Conservation (phyloP, 2,888 invertebrate genomes). For the Eristalis intricaria region DNA sequence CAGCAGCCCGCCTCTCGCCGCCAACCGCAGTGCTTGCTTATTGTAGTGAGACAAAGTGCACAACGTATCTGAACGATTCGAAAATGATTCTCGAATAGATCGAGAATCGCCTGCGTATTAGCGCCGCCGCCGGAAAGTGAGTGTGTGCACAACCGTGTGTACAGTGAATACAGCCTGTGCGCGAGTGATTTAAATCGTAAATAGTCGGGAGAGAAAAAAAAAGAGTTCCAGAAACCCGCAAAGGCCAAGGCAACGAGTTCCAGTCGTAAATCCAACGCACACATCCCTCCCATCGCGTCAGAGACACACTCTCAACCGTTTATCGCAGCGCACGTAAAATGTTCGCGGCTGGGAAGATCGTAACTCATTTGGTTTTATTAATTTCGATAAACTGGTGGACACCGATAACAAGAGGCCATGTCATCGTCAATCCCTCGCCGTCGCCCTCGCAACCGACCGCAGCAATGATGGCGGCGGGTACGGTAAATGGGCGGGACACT, state of each 20-base stretch:
- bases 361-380: slow-evolving; percentile 68
- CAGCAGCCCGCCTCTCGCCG: neutral
- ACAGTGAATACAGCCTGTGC: slow-evolving; percentile 28
- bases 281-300: slow-evolving; percentile 18
- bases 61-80: slow-evolving; percentile 49
- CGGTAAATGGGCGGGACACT: slow-evolving; percentile 9
- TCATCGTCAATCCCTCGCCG: slow-evolving; percentile 50
- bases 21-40: slow-evolving; percentile 6
- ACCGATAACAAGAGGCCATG: slow-evolving; percentile 63
- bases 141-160: slow-evolving; percentile 11
- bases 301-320: neutral
- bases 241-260: neutral
- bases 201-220: neutral
- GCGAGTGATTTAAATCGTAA: slow-evolving; percentile 46
- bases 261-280: neutral
- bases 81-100: slow-evolving; percentile 70
- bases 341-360: slow-evolving; percentile 62
- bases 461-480: neutral
- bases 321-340: slow-evolving; percentile 45
- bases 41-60: slow-evolving; percentile 26
- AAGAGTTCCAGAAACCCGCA: neutral
- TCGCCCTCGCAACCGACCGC: slow-evolving; percentile 23
- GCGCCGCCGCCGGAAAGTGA: slow-evolving; percentile 60
- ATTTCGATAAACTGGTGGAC: slow-evolving; percentile 69
- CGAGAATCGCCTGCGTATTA: slow-evolving; percentile 52